Conservation (phyloP, 2,888 invertebrate species). For the Podabrus alpinus region DNA sequence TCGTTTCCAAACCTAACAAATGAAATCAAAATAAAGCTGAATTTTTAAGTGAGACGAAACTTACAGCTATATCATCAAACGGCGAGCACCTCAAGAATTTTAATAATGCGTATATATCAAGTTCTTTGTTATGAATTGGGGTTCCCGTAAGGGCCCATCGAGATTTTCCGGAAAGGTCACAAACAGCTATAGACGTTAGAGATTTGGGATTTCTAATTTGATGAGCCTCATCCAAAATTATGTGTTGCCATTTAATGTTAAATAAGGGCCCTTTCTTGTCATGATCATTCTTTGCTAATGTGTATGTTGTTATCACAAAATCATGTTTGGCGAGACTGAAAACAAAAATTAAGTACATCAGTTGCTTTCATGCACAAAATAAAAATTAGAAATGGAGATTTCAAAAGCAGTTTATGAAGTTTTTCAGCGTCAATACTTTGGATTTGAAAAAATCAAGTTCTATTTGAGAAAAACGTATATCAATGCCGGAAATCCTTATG, state of each 20-base stretch:
- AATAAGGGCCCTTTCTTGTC: slow-evolving; percentile 65
- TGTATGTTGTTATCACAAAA: slow-evolving; percentile 89
- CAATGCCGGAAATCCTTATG: no score
- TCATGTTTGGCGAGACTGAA: slow-evolving; percentile 69
- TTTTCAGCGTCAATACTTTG: no score
- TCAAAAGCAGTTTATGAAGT: no score
- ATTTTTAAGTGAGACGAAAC: slow-evolving; percentile 32
- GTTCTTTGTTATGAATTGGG: slow-evolving; percentile 91
- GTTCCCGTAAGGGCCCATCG: slow-evolving; percentile 93
- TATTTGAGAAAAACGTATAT: no score
- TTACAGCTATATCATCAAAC: slow-evolving; percentile 79
- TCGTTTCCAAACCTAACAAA: slow-evolving; percentile 78
- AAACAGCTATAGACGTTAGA: slow-evolving; percentile 72
- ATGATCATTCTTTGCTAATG: slow-evolving; percentile 68
- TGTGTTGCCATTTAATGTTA: slow-evolving; percentile 79
- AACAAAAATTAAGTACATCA: no score
- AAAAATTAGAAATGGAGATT: no score
- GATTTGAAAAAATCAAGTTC: no score
- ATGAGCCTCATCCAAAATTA: slow-evolving; percentile 94
- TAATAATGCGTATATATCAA: slow-evolving; percentile 77
- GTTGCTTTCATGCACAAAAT: no score
- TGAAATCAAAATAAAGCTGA: not conserved
- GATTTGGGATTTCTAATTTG: slow-evolving; percentile 87
- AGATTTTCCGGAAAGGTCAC: slow-evolving; percentile 63
- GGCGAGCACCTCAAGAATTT: slow-evolving; percentile 86